Evolutionary conservation across 2,113 vertebrate species (phyloP), one percentile per base, ranked within the genome.

Genomic region (Carettochelys insculpta): DNA sequence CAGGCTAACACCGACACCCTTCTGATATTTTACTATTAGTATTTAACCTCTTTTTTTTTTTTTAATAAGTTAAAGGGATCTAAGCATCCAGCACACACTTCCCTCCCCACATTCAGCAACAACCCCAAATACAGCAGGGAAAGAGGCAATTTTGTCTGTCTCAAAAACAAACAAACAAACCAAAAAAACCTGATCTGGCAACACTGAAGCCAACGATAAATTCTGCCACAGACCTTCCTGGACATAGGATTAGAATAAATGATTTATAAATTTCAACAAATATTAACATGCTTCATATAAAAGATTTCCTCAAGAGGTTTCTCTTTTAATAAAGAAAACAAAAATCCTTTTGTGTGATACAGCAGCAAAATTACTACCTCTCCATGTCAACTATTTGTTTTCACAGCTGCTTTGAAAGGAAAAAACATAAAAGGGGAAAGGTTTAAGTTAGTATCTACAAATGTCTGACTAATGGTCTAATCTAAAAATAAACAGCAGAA

Each of bases 11-110:
- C n/a, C n/a, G n/a, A n/a, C n/a, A n/a, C n/a, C n/a, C n/a, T n/a
- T n/a, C n/a, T n/a, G n/a, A n/a, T 86, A 54, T 90, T 93, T 95
- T 65, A 86, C 20, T 79, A 77, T 77, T 94, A 91, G n/a, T n/a
- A n/a, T n/a, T n/a, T n/a, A n/a, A n/a, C 48, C 48, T n/a, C 17
- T 65, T n/a, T 6, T 56, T 56, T 56, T 29, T 56, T 56, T 11
- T 50, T 50, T 50, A 12, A n/a, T n/a, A n/a, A n/a, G 8, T 24
- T 13, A 81, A 90, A 25, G 73, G 43, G 78, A 84, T 38, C 68
- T 83, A 73, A 24, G 38, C 3, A 50, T 27, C 45, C 54, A 52
- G 25, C 25, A 1, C 8, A 77, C 68, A 89, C 78, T 54, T 89
- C 71, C 29, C 38, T 76, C 52, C 68, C 53, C 53, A 17, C 51